These are phyloP conservation scores for Caenorhabditis zanzibari DNA, from an alignment of 2,888 invertebrate species.

Conservation along the genomic window DNA sequence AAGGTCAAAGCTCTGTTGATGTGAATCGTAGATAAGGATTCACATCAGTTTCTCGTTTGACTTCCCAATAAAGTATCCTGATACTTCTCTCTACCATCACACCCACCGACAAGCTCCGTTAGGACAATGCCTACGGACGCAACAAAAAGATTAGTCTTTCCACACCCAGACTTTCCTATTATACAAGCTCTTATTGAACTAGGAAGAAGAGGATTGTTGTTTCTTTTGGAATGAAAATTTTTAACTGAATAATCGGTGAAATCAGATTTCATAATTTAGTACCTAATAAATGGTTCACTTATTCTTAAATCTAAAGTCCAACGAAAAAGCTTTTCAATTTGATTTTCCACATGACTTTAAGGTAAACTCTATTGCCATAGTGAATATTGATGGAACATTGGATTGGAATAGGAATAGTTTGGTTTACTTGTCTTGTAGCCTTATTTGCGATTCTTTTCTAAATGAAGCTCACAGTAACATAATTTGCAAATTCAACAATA, in stretches of 20 bases:
- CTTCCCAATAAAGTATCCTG: no score
- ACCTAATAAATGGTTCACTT: conserved; percentile 30
- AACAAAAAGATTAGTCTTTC: conserved; percentile 75
- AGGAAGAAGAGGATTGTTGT: conserved; percentile 70
- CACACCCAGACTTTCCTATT: conserved; percentile 74
- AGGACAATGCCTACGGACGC: no score
- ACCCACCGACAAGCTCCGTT: no score
- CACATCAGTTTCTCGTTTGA: no score
- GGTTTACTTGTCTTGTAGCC: conserved; percentile 27
- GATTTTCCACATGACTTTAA: not conserved
- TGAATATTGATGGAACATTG: conserved; percentile 9
- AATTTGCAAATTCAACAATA: conserved; percentile 19
- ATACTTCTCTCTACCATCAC: no score
- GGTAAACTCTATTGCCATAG: not conserved
- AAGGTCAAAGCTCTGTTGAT: no score
- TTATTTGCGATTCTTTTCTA: conserved; percentile 31
- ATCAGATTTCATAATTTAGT: not conserved
- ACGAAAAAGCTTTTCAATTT: conserved; percentile 1
- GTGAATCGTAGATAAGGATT: no score
- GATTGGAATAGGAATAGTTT: not conserved
- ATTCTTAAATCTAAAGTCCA: not conserved
- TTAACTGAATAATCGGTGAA: conserved; percentile 58
- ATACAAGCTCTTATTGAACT: conserved; percentile 74
- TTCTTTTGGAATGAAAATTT: conserved; percentile 68
- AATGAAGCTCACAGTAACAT: conserved; percentile 30